Percentiles rank a stretch among this genome's conserved stretches.
These are phyloP conservation scores for Mirza zaza DNA, from an alignment of 2,113 vertebrate species.

Conservation along the genomic window DNA sequence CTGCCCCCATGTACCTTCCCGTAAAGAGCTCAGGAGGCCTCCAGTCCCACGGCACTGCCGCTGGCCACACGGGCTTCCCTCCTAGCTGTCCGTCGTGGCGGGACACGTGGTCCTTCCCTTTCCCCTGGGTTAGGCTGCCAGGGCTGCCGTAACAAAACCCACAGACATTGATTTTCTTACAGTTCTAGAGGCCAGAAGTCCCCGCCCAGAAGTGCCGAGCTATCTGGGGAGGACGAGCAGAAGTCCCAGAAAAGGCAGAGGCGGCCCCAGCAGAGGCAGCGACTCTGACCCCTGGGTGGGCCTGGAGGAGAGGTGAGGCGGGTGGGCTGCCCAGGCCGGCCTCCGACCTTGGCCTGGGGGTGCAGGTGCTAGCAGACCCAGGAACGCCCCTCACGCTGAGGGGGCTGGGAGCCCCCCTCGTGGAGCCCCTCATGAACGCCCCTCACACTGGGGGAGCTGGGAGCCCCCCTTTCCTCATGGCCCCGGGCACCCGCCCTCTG, in stretches of 20 bases:
- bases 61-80: not conserved
- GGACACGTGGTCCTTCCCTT: not conserved
- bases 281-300: slow-evolving; percentile 87
- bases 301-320: slow-evolving; percentile 88
- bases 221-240: slow-evolving; percentile 83
- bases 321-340: rapidly evolving
- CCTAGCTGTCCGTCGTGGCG: not conserved
- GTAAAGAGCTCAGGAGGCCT: not conserved
- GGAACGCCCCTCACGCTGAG: not conserved
- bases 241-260: slow-evolving; percentile 88
- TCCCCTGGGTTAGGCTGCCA: not conserved
- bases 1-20: not conserved
- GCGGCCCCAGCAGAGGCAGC: slow-evolving; percentile 85
- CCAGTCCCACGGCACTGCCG: not conserved
- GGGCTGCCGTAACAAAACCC: not conserved
- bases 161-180: not conserved
- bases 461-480: not conserved
- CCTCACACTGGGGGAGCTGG: rapidly evolving
- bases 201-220: slow-evolving; percentile 79
- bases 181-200: slow-evolving; percentile 43
- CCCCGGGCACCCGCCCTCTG: not conserved
- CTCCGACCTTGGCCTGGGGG: rapidly evolving
- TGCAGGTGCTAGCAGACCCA: not conserved
- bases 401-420: not conserved
- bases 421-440: not conserved